Evolutionary conservation across 2,888 invertebrate genomes (phyloP).

Genomic region (Caenorhabditis sinica): DNA sequence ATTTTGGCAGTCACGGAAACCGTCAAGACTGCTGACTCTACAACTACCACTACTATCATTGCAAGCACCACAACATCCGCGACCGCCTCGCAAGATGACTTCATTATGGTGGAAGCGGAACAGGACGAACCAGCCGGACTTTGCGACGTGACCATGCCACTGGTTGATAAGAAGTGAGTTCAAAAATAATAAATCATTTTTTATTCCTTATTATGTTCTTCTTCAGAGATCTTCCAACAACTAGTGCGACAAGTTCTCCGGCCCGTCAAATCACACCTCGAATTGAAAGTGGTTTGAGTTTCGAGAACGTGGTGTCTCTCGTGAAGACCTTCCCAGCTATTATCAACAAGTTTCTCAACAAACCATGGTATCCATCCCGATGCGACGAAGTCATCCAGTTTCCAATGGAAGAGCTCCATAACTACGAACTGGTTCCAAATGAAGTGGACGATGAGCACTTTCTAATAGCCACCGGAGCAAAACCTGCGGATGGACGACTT

Average conservation of each 20-base stretch:
- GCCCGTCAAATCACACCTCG: slow-evolving; percentile 43
- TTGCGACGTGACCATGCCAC: slow-evolving; percentile 49
- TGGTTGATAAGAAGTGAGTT: slow-evolving; percentile 47
- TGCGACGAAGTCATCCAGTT: slow-evolving; percentile 59
- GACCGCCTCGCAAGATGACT: slow-evolving; percentile 50
- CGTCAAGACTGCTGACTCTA: not conserved
- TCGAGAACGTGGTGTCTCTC: slow-evolving; percentile 61
- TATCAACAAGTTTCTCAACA: slow-evolving; percentile 59
- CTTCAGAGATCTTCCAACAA: slow-evolving; percentile 15
- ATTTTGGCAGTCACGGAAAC: slow-evolving; percentile 14
- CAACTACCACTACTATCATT: slow-evolving; percentile 6
- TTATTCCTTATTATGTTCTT: not conserved
- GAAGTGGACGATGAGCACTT: slow-evolving; percentile 59
- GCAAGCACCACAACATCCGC: slow-evolving; percentile 25
- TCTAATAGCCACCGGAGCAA: slow-evolving; percentile 35
- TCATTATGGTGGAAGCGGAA: slow-evolving; percentile 49
- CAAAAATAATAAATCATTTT: slow-evolving; percentile 6
- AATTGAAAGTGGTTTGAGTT: slow-evolving; percentile 56
- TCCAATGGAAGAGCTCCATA: slow-evolving; percentile 41
- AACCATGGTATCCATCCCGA: slow-evolving; percentile 63
- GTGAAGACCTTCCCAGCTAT: slow-evolving; percentile 59
- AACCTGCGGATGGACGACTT: not conserved
- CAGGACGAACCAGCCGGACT: slow-evolving; percentile 45
- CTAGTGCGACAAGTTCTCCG: slow-evolving; percentile 44
- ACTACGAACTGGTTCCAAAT: slow-evolving; percentile 50